Evolutionary conservation across 2,888 invertebrate genomes (phyloP).

Genomic region (Achlya flavicornis): DNA sequence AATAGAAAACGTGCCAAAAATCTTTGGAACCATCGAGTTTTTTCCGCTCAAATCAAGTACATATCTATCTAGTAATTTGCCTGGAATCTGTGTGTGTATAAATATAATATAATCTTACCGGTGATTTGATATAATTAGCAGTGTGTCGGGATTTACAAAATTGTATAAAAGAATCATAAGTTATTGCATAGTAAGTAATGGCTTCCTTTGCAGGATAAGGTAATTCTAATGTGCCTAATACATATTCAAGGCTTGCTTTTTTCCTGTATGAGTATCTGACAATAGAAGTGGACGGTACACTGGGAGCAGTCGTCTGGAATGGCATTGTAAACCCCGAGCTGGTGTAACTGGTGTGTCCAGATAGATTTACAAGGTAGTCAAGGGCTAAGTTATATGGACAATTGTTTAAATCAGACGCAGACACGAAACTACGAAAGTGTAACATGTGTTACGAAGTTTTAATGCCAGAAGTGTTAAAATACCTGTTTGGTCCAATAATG

Average conservation of each 20-base stretch:
- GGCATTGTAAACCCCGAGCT: constrained; percentile 43
- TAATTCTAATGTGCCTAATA: constrained; percentile 2
- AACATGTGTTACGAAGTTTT: background rate
- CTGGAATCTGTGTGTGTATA: background rate
- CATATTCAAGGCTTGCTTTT: constrained; percentile 12
- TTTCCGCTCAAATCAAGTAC: background rate
- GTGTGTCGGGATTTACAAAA: background rate
- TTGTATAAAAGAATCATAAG: background rate
- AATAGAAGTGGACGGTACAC: constrained; percentile 37
- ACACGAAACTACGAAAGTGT: background rate
- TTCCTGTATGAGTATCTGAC: constrained; percentile 23
- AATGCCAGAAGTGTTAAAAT: no score
- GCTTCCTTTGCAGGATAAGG: constrained; percentile 6
- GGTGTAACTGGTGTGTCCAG: constrained; percentile 47
- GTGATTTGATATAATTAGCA: background rate
- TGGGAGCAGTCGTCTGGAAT: constrained; percentile 46
- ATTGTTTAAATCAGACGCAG: background rate
- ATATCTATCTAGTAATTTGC: background rate
- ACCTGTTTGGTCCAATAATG: no score
- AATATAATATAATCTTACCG: background rate
- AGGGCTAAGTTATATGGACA: background rate
- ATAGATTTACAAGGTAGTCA: constrained; percentile 13
- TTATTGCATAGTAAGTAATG: background rate
- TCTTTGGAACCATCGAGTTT: background rate
- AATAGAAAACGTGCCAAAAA: constrained; percentile 8